phyloP scores from a whole-genome alignment of 2,888 invertebrate species.

The Steinernema scapterisci region DNA sequence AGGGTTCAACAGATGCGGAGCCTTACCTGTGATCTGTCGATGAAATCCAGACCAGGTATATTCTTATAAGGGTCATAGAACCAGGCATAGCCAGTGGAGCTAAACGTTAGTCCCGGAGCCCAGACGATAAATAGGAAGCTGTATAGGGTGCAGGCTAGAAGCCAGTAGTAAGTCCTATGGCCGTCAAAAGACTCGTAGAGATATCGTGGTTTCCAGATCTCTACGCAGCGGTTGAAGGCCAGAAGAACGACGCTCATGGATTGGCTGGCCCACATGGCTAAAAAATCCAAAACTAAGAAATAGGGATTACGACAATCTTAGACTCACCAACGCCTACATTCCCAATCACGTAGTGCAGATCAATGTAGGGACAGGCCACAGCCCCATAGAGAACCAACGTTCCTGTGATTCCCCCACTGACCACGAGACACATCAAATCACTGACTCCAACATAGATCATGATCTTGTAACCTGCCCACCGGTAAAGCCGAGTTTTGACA shows the following conservation, averaged over 20 bases:
- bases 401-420: neutral
- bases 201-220: slow-evolving; percentile 1
- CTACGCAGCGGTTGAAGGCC: neutral
- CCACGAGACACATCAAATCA: neutral
- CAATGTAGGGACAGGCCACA: slow-evolving; percentile 13
- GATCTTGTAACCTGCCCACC: slow-evolving; percentile 22
- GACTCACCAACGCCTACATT: neutral
- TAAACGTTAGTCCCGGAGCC: neutral
- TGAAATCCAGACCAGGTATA: slow-evolving; percentile 1
- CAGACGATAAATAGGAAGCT: neutral
- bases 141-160: neutral
- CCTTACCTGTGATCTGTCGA: neutral
- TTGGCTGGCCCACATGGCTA: slow-evolving; percentile 2
- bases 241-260: slow-evolving; percentile 10
- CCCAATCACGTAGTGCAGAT: neutral
- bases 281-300: neutral
- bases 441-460: neutral
- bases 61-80: slow-evolving; percentile 27
- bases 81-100: neutral
- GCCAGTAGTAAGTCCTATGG: neutral
- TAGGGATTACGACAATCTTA: neutral
- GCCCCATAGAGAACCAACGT: neutral
- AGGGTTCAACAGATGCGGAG: neutral
- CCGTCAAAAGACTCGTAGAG: slow-evolving; percentile 13
- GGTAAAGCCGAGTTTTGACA: slow-evolving; percentile 6